Conservation (phyloP, 1,140 invertebrate genomes). For the Muscidifurax raptorellus region DNA sequence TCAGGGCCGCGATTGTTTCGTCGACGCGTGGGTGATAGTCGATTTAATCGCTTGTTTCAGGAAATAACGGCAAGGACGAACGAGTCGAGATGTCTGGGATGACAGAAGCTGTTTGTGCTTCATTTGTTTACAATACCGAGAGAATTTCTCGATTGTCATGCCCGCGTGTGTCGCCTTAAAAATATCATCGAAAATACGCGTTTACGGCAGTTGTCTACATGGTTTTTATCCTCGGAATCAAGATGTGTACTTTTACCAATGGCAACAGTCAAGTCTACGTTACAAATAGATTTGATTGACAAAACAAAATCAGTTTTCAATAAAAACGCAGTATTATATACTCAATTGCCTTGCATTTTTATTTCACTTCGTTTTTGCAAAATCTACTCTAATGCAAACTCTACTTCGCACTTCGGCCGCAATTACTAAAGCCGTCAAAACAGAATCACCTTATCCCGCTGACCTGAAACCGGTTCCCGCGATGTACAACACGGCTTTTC, state of each 20-base stretch:
- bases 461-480: background rate
- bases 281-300: no score
- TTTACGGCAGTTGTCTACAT: background rate
- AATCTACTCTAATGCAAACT: background rate
- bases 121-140: constrained; percentile 28
- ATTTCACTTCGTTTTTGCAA: background rate
- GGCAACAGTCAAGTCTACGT: no score
- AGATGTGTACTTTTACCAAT: background rate
- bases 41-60: constrained; percentile 18
- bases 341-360: no score
- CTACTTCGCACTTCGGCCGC: background rate
- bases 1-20: constrained; percentile 22
- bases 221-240: background rate
- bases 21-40: constrained; percentile 6
- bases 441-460: constrained; percentile 7
- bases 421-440: background rate
- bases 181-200: background rate
- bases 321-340: no score
- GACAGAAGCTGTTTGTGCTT: background rate
- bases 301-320: no score
- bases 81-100: background rate
- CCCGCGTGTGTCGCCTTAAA: background rate
- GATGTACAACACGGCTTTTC: background rate
- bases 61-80: constrained; percentile 35
- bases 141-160: background rate